Evolutionary conservation across 2,113 vertebrate genomes (phyloP), one percentile per base, ranked within the genome.

Genomic region (Notarius lentiginosus): DNA sequence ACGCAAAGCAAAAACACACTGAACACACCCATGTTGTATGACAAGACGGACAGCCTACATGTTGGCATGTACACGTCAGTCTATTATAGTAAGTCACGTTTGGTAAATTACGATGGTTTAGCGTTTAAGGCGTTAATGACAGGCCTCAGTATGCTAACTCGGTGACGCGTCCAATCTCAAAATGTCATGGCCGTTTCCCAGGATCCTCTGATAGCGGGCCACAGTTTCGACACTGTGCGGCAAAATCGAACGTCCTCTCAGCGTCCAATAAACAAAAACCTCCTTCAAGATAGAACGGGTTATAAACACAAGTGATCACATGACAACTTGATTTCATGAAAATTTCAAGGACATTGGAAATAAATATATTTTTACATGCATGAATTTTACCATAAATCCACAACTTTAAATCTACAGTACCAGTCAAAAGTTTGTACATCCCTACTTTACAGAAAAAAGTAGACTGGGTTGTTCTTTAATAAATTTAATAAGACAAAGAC

Each of bases 111-210:
- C 41, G 41, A 41, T 41, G 41, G 41, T 41, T 41, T 41, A 9
- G 14, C 2, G 51, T 27, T 41, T 61, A n/a, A 55, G 53, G 77
- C 24, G 14, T 27, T 77, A 87, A 88, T 77, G 83, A 86, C 83
- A 85, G 83, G 65, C 41, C 56, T 76, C 63, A 7, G 61, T 55
- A 86, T 79, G 70, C n/a, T 61, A 58, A 49, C n/a, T 12, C 79
- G 72, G 76, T 75, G 65, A 83, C 47, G 68, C 7, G 87, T 77
- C 41, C 41, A 41, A 41, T 41, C 53, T 86, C 58, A 24, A 24
- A n/a, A 68, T 83, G 79, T 85, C 84, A 77, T 0, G 22, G 76
- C 77, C 1, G 56, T 73, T 49, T 75, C 58, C 24, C 27, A 70
- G 70, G 5, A 53, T 24, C 85, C 89, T 89, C 55, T 79, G 84